Conservation (phyloP, 2,888 invertebrate species). For the Trichogramma dendrolimi region DNA sequence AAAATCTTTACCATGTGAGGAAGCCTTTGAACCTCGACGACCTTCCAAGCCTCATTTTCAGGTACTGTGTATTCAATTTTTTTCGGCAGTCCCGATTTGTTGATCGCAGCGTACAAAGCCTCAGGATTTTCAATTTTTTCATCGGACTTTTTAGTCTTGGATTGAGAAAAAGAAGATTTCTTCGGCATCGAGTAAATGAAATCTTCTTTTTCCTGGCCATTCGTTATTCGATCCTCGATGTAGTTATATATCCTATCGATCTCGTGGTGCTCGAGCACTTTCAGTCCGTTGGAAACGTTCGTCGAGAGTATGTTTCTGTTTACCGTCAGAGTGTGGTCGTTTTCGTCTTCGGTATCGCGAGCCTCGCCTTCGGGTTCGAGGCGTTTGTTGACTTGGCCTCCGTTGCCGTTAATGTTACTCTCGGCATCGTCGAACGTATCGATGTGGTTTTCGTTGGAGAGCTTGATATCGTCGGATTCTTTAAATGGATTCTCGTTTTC, state of each 20-base stretch:
- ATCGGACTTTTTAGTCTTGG: slow-evolving; percentile 34
- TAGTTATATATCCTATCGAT: slow-evolving; percentile 32
- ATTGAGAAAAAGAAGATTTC: slow-evolving; percentile 37
- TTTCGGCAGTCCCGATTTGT: slow-evolving; percentile 41
- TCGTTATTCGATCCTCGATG: slow-evolving; percentile 31
- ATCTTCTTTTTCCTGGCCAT: slow-evolving; percentile 37
- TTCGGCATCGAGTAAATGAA: slow-evolving; percentile 41
- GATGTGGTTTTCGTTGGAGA: slow-evolving; percentile 26
- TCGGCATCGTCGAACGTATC: slow-evolving; percentile 28
- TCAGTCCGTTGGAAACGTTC: slow-evolving; percentile 5
- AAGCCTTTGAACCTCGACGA: slow-evolving; percentile 38
- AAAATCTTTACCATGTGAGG: slow-evolving; percentile 36
- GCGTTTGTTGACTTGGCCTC: slow-evolving; percentile 45
- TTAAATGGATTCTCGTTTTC: slow-evolving; percentile 58
- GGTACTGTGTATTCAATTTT: slow-evolving; percentile 29
- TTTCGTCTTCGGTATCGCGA: slow-evolving; percentile 48
- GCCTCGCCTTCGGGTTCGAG: slow-evolving; percentile 48
- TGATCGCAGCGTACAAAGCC: slow-evolving; percentile 53
- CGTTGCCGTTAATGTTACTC: slow-evolving; percentile 43
- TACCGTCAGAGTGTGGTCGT: slow-evolving; percentile 37
- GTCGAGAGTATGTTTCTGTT: slow-evolving; percentile 29
- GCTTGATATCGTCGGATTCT: slow-evolving; percentile 16
- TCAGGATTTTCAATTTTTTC: slow-evolving; percentile 55
- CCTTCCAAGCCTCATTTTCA: slow-evolving; percentile 42
- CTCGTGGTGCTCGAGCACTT: slow-evolving; percentile 22